Evolutionary conservation across 2,113 vertebrate species (phyloP), one percentile per base, ranked within the genome.

Genomic region (Percina caprodes): DNA sequence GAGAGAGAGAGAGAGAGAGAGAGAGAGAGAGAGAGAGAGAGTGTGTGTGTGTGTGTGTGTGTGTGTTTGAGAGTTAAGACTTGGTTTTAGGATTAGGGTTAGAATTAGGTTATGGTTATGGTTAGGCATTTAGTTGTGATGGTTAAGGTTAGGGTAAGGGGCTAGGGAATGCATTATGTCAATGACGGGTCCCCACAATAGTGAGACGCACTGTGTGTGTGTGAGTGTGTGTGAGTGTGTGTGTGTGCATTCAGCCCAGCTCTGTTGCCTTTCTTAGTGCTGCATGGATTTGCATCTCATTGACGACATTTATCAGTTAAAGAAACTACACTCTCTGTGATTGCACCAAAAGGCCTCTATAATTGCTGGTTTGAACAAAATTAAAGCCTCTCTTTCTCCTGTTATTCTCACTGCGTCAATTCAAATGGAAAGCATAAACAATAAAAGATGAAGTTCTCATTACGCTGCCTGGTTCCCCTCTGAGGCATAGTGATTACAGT

Each of bases 221-320:
- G 58, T 68, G 48, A 65, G 74, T 54, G 75, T 51, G 23, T 8
- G n/a, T 58, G 42, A 15, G 54, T 68, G 24, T 39, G 42, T 30
- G 61, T 58, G 33, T 16, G n/a, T 51, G 60, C 14, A 48, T 6
- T 42, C 39, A 61, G 55, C 70, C 60, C 54, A 49, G 49, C 59
- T 79, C 77, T 42, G 21, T 73, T 74, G 80, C 74, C 73, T 86
- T 59, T 69, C 86, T 78, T 52, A 33, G 55, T 79, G 83, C 83
- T 88, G 91, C 88, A 90, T 90, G 90, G 90, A 94, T 91, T 91
- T 92, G 89, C 92, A 93, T 94, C 88, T 92, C 89, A 94, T 91
- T 90, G 83, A 86, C 82, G 81, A 91, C 86, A 70, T 92, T 84
- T 84, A 77, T 85, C 66, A 70, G 79, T 71, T 65, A 54, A 90